phyloP scores from a whole-genome alignment of 2,888 invertebrate species.

The Panopea generosa region DNA sequence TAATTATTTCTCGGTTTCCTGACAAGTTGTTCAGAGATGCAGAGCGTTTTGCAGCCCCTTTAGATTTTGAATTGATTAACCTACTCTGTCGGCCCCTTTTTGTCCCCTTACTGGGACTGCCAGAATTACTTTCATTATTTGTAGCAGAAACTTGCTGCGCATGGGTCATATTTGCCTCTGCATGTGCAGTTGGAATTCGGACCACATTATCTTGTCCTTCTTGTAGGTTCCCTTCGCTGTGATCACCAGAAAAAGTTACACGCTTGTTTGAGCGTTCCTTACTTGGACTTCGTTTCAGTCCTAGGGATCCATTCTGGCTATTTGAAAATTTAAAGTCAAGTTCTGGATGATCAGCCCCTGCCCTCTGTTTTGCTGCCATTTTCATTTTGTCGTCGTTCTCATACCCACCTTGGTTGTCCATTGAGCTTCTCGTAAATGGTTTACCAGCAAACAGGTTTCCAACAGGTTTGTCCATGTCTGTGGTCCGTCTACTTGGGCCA shows the following conservation, averaged over 20 bases:
- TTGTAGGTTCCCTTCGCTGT: background rate
- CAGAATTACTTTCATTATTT: slow-evolving; percentile 8
- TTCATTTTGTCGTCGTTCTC: slow-evolving; percentile 22
- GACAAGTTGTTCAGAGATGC: slow-evolving; percentile 47
- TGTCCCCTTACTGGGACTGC: background rate
- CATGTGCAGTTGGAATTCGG: slow-evolving; percentile 26
- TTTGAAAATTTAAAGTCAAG: slow-evolving; percentile 55
- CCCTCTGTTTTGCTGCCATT: slow-evolving; percentile 8
- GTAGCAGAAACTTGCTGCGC: background rate
- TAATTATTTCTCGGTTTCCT: slow-evolving; percentile 44
- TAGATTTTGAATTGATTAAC: slow-evolving; percentile 12
- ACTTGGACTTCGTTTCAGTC: slow-evolving; percentile 48
- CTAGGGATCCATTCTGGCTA: slow-evolving; percentile 48
- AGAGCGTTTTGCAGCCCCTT: slow-evolving; percentile 41
- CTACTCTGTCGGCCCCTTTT: background rate
- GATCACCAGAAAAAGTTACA: slow-evolving; percentile 43
- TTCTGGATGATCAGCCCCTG: slow-evolving; percentile 23
- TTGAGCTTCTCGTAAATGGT: slow-evolving; percentile 35
- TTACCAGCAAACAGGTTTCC: background rate
- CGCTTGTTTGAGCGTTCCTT: slow-evolving; percentile 56
- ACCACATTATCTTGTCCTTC: slow-evolving; percentile 27
- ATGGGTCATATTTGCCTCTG: background rate
- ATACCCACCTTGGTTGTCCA: slow-evolving; percentile 21
- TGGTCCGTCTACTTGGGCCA: background rate
- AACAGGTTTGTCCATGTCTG: background rate